A percentile compares a stretch with the other conserved stretches of the same genome.
These are phyloP conservation scores for Cryptocephalus moraei DNA, from an alignment of 2,888 invertebrate genomes.

Conservation along the genomic window DNA sequence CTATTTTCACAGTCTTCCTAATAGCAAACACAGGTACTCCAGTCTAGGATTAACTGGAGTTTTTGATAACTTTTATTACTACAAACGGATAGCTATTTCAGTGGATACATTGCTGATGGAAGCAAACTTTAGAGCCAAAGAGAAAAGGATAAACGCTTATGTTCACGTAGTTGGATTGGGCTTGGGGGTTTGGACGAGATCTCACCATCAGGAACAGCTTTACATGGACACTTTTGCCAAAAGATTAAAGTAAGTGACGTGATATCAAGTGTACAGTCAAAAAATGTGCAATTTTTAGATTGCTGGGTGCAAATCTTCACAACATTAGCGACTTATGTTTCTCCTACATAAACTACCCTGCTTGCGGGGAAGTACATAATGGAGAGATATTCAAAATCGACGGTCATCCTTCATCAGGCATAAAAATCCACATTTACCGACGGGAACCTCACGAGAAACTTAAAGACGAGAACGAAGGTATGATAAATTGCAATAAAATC, in stretches of 20 bases:
- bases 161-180: constrained; percentile 59
- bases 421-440: constrained; percentile 40
- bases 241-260: constrained; percentile 33
- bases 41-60: constrained; percentile 17
- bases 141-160: constrained; percentile 44
- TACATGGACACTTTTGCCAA: constrained; percentile 54
- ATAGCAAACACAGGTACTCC: constrained; percentile 8
- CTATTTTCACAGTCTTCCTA: background rate
- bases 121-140: constrained; percentile 46
- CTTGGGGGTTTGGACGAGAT: constrained; percentile 58
- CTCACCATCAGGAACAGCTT: constrained; percentile 50
- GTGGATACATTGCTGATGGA: constrained; percentile 55
- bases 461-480: constrained; percentile 38
- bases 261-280: too few relatives aligned
- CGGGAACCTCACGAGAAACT: constrained; percentile 47
- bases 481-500: constrained; percentile 23
- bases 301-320: constrained; percentile 30
- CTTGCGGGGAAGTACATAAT: constrained; percentile 39
- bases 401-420: constrained; percentile 19
- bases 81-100: constrained; percentile 44
- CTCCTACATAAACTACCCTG: constrained; percentile 45
- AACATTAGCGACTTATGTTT: constrained; percentile 55
- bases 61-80: constrained; percentile 32
- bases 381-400: constrained; percentile 24
- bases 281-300: constrained; percentile 12